These are phyloP conservation scores for Drosophila santomea DNA, from an alignment of 1,140 invertebrate genomes.

Conservation along the genomic window DNA sequence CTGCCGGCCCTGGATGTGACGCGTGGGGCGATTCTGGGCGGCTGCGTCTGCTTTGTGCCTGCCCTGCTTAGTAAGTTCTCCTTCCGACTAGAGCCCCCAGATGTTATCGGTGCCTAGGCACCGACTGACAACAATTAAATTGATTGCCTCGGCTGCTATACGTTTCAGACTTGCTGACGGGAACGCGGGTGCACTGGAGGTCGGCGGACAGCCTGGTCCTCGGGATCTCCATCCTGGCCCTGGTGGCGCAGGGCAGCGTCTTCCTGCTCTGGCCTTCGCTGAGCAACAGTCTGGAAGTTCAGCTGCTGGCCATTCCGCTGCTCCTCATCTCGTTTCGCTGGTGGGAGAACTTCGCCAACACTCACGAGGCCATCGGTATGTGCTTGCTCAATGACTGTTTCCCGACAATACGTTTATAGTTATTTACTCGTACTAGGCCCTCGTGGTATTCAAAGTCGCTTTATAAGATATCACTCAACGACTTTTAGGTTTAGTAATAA, in stretches of 20 bases:
- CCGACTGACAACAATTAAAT: conserved; percentile 74
- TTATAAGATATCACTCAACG: too few species aligned
- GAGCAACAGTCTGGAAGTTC: conserved; percentile 84
- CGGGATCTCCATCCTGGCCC: conserved; percentile 85
- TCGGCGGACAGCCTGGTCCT: conserved; percentile 52
- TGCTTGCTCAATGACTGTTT: conserved; percentile 4
- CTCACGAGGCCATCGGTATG: conserved; percentile 84
- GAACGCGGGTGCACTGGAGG: conserved; percentile 64
- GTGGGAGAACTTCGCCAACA: conserved; percentile 92
- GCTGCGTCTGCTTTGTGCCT: conserved; percentile 96
- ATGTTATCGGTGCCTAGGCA: conserved; percentile 57
- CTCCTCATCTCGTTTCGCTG: conserved; percentile 91
- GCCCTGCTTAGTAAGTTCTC: conserved; percentile 86
- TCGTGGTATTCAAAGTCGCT: too few species aligned
- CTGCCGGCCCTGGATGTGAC: conserved; percentile 95
- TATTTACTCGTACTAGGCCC: too few species aligned
- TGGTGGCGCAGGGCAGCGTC: conserved; percentile 87
- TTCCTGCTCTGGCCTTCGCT: conserved; percentile 89
- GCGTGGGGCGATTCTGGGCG: conserved; percentile 96
- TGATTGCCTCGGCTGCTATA: conserved; percentile 64
- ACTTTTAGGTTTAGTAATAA: too few species aligned
- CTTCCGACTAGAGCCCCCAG: neutral
- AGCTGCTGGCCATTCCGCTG: conserved; percentile 88
- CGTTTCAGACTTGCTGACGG: conserved; percentile 65
- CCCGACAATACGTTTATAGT: neutral